Evolutionary conservation across 2,888 invertebrate genomes (phyloP).

Genomic region (Scaptodrosophila latifasciaeformis): DNA sequence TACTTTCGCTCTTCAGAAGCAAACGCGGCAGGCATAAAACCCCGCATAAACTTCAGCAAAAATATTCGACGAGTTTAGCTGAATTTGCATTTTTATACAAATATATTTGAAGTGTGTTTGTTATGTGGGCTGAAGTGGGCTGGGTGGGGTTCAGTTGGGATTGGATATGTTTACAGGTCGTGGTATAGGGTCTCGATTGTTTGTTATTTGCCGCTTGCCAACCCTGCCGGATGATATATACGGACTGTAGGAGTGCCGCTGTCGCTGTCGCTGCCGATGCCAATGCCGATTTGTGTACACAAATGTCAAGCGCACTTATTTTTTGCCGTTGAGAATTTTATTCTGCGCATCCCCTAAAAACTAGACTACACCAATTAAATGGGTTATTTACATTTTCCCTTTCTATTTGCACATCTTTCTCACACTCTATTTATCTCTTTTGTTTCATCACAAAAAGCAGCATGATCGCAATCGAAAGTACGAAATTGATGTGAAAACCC

Average conservation of each 20-base stretch:
- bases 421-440: no score
- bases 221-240: no score
- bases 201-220: no score
- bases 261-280: no score
- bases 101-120: constrained; percentile 67
- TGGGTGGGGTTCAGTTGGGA: constrained; percentile 5
- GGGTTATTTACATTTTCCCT: constrained; percentile 12
- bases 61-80: constrained; percentile 67
- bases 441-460: no score
- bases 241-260: no score
- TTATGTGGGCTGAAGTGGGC: constrained; percentile 21
- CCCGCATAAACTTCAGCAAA: constrained; percentile 47
- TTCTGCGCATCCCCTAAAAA: constrained; percentile 28
- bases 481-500: constrained; percentile 89
- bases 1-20: constrained; percentile 23
- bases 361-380: constrained; percentile 34
- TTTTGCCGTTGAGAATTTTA: constrained; percentile 52
- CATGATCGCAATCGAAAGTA: constrained; percentile 82
- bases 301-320: constrained; percentile 53
- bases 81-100: constrained; percentile 72
- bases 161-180: constrained; percentile 18
- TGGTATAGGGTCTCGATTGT: not conserved
- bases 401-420: not conserved
- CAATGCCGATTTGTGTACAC: no score
- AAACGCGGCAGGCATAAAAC: constrained; percentile 48